phyloP scores from a whole-genome alignment of 2,113 vertebrate genomes.

The Toxostoma redivivum region DNA sequence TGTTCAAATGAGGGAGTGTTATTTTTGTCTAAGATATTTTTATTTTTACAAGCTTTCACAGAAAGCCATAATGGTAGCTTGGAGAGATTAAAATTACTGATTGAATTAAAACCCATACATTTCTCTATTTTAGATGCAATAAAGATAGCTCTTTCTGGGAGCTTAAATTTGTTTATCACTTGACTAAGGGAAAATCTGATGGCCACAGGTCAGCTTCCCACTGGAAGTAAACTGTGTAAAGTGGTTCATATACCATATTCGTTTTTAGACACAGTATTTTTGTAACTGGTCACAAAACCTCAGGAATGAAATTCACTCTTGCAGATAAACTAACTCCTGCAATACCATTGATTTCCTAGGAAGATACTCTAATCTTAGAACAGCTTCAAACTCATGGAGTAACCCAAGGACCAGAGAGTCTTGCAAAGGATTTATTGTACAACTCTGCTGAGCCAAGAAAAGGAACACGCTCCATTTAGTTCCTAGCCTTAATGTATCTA shows the following conservation, averaged over 20 bases:
- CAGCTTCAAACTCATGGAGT: neutral
- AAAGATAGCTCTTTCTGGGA: neutral
- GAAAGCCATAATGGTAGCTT: neutral
- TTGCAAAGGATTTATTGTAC: neutral
- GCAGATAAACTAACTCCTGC: neutral
- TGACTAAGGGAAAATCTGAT: neutral
- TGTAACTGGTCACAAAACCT: neutral
- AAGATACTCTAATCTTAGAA: neutral
- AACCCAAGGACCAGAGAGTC: neutral
- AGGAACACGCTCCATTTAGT: neutral
- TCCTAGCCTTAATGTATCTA: neutral
- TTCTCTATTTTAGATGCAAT: neutral
- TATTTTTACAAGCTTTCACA: constrained; percentile 26
- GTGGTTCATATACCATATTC: neutral
- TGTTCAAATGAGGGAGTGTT: neutral
- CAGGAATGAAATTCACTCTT: neutral
- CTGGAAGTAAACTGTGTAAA: neutral
- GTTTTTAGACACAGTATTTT: neutral
- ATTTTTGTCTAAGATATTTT: constrained; percentile 43
- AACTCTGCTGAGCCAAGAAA: neutral
- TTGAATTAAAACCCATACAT: neutral
- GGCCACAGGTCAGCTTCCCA: neutral
- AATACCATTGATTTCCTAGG: neutral
- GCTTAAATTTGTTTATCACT: neutral
- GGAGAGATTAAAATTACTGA: neutral